Conservation (phyloP, 2,113 vertebrate species). For the Saimiri boliviensis region DNA sequence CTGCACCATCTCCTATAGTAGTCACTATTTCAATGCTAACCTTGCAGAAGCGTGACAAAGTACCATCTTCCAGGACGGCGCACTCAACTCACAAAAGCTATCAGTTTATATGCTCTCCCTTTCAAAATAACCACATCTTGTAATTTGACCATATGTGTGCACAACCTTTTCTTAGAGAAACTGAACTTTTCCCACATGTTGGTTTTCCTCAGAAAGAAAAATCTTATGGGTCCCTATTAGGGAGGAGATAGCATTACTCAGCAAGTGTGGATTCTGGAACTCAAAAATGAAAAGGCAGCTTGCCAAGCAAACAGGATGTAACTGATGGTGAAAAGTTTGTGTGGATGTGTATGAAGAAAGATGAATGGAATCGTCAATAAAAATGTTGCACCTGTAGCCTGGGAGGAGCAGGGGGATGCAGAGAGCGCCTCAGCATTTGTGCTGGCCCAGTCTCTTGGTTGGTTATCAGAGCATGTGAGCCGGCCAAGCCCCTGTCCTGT, state of each 20-base stretch:
- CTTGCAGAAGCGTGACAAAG: slow-evolving; percentile 48
- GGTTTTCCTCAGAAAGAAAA: slow-evolving; percentile 37
- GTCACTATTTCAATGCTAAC: background rate
- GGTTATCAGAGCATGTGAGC: background rate
- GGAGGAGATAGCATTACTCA: slow-evolving; percentile 15
- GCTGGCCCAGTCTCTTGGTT: too few species aligned
- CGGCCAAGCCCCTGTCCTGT: accelerated
- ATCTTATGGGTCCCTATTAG: background rate
- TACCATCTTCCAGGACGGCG: slow-evolving; percentile 48
- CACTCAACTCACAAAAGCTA: slow-evolving; percentile 55
- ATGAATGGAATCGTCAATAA: background rate
- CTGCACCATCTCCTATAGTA: accelerated
- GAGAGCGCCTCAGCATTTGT: accelerated
- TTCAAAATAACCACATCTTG: slow-evolving; percentile 68
- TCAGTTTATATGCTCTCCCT: slow-evolving; percentile 49
- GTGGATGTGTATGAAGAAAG: too few species aligned
- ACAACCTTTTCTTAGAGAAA: slow-evolving; percentile 65
- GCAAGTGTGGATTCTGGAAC: background rate
- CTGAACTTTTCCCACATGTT: slow-evolving; percentile 37
- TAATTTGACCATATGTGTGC: slow-evolving; percentile 64
- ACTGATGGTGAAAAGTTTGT: background rate
- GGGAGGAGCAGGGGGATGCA: background rate
- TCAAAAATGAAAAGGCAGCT: background rate
- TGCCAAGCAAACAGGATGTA: background rate
- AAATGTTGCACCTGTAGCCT: background rate